Percentiles rank a stretch among this genome's conserved stretches.
phyloP scores from a whole-genome alignment of 2,113 vertebrate species.

The Vulpes ferrilata region DNA sequence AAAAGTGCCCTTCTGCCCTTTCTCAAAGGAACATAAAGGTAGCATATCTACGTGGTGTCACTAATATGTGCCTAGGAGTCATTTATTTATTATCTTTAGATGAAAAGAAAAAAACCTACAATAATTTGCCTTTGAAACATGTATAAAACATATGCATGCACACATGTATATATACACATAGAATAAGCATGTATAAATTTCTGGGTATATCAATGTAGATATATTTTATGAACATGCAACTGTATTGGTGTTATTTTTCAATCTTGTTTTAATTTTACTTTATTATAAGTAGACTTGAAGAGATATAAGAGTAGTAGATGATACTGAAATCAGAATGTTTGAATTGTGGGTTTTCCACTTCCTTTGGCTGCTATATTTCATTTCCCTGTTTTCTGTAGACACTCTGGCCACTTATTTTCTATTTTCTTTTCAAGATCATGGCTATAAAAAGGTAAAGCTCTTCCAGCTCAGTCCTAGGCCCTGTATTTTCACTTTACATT shows the following conservation, averaged over 20 bases:
- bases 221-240: background rate
- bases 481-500: background rate
- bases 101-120: background rate
- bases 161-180: background rate
- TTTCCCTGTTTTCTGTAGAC: background rate
- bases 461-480: background rate
- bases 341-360: background rate
- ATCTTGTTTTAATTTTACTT: background rate
- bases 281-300: background rate
- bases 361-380: background rate
- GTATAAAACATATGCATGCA: background rate
- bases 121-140: background rate
- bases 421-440: background rate
- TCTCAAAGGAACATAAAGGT: background rate
- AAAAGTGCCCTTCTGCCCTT: background rate
- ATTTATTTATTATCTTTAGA: constrained; percentile 22
- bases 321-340: background rate
- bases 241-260: background rate
- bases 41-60: background rate
- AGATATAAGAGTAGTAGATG: background rate
- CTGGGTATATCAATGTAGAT: background rate
- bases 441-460: background rate
- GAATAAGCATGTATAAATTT: background rate
- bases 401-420: background rate
- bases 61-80: background rate